These are phyloP conservation scores for Bungarus multicinctus DNA, from an alignment of 2,113 vertebrate species.

Conservation along the genomic window DNA sequence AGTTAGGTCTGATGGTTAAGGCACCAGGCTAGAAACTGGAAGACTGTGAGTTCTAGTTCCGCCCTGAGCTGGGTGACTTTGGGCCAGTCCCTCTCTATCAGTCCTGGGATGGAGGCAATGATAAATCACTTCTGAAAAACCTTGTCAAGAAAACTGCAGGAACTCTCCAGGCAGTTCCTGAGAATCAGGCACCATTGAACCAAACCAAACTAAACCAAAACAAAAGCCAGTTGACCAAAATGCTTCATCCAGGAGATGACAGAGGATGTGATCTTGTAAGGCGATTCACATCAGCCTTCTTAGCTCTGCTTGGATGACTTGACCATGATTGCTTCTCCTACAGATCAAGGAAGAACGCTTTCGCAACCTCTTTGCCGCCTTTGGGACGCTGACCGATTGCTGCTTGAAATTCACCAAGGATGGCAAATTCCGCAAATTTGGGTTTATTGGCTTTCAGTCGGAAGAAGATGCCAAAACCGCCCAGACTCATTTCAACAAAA, in stretches of 20 bases:
- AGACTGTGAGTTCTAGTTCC: not conserved
- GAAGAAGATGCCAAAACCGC: conserved; percentile 83
- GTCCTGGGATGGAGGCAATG: no score
- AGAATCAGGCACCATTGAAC: no score
- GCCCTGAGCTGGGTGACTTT: no score
- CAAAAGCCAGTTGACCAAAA: not conserved
- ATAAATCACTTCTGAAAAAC: no score
- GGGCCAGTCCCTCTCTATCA: no score
- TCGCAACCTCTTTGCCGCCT: conserved; percentile 80
- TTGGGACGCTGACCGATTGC: conserved; percentile 89
- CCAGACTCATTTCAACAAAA: conserved; percentile 84
- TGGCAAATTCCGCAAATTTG: conserved; percentile 92
- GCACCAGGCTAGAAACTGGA: not conserved
- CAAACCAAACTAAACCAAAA: no score
- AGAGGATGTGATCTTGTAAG: not conserved
- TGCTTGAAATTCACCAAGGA: conserved; percentile 91
- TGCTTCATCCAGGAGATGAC: not conserved
- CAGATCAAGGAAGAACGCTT: conserved; percentile 95
- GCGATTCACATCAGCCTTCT: not conserved
- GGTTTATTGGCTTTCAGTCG: conserved; percentile 90
- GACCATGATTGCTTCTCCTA: accelerated
- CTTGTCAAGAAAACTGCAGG: no score
- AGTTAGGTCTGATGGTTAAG: no score
- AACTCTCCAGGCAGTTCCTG: no score
- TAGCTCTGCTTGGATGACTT: accelerated